Evolutionary conservation across 2,797 vertebrate genomes (phyloP).

Genomic region (Cetoscarus ocellatus): DNA sequence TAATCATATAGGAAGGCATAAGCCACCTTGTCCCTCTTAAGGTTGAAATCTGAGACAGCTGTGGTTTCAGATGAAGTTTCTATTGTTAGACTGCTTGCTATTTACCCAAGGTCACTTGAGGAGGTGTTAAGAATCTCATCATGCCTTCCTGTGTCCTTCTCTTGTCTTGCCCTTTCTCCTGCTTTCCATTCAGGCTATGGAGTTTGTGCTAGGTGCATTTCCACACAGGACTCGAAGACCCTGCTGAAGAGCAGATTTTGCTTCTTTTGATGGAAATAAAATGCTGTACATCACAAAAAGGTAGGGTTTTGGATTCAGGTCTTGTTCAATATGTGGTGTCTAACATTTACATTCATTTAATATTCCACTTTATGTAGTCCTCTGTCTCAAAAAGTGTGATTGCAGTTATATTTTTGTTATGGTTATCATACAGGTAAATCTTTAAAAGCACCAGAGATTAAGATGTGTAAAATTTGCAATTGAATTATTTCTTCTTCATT

Average conservation of each 20-base stretch:
- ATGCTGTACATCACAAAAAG: constrained; percentile 33
- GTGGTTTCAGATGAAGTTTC: constrained; percentile 50
- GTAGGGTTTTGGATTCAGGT: constrained; percentile 44
- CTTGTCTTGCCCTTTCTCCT: constrained; percentile 60
- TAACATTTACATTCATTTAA: too few species aligned
- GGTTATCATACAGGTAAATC: too few species aligned
- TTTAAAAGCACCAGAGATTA: too few species aligned
- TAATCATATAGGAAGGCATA: constrained; percentile 47
- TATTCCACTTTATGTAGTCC: too few species aligned
- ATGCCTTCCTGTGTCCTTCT: constrained; percentile 66
- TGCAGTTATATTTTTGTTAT: too few species aligned
- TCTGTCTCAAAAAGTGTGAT: too few species aligned
- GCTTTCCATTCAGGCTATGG: constrained; percentile 52
- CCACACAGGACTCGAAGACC: constrained; percentile 28
- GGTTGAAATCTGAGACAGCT: constrained; percentile 60
- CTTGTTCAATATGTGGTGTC: background rate
- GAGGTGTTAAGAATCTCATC: constrained; percentile 72
- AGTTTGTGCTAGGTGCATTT: constrained; percentile 29
- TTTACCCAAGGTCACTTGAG: constrained; percentile 74
- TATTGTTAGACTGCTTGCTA: constrained; percentile 75
- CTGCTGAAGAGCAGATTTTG: constrained; percentile 5
- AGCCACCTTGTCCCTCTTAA: constrained; percentile 67
- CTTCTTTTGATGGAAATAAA: constrained; percentile 23
- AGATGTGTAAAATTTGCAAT: too few species aligned
- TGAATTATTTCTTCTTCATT: too few species aligned